Conservation (phyloP, 2,797 vertebrate species). For the Anguilla marmorata region DNA sequence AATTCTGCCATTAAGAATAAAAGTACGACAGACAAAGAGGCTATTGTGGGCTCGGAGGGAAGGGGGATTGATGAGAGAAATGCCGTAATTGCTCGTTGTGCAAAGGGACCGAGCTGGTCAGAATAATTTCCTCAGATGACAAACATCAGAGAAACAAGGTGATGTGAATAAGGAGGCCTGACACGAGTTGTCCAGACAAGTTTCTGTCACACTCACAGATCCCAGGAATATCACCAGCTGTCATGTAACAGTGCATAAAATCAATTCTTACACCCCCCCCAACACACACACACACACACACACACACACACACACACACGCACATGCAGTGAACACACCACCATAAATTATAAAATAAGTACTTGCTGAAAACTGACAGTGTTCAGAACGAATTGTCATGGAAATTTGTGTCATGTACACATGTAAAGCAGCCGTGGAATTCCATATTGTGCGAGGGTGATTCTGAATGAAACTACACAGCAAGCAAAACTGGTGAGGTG, state of each 20-base stretch:
- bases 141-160: conserved; percentile 13
- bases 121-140: conserved; percentile 28
- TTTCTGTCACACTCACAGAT: conserved; percentile 16
- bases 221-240: conserved; percentile 26
- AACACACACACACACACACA: neutral
- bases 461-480: neutral
- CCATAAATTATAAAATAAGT: neutral
- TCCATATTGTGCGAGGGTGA: neutral
- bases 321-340: neutral
- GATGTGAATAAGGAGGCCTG: neutral
- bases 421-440: no score
- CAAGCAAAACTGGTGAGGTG: neutral
- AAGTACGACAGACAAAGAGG: neutral
- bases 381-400: neutral
- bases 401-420: neutral
- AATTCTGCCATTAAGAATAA: conserved; percentile 22
- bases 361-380: neutral
- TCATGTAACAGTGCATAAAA: conserved; percentile 29
- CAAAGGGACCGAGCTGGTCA: conserved; percentile 23
- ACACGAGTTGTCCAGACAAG: conserved; percentile 9
- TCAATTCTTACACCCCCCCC: conserved; percentile 1
- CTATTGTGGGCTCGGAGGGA: neutral
- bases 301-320: neutral
- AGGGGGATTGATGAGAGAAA: conserved; percentile 10
- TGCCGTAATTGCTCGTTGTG: conserved; percentile 22